These are phyloP conservation scores for Torymus tubicola DNA, from an alignment of 2,888 invertebrate genomes.

Conservation along the genomic window DNA sequence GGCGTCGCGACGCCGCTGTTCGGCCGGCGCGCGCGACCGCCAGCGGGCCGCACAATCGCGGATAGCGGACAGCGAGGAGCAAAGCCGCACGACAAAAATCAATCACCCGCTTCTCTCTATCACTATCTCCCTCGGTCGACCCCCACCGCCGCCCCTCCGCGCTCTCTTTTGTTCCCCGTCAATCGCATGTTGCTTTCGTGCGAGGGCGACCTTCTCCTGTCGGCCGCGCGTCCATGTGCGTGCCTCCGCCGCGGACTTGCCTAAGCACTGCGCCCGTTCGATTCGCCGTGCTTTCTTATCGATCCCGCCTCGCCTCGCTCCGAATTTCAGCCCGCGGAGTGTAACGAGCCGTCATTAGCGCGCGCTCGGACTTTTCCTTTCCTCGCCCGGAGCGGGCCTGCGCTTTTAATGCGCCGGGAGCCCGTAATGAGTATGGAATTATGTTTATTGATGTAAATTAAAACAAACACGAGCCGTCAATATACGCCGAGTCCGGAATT, in stretches of 20 bases:
- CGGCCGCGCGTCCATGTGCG: conserved; percentile 25
- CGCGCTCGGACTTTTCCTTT: neutral
- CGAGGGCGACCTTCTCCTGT: conserved; percentile 35
- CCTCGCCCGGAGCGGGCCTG: neutral
- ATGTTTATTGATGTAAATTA: conserved; percentile 58
- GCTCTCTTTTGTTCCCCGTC: conserved; percentile 57
- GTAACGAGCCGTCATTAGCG: neutral
- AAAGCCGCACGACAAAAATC: conserved; percentile 76
- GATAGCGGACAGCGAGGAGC: conserved; percentile 70
- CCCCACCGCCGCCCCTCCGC: conserved; percentile 41
- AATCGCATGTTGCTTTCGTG: conserved; percentile 49
- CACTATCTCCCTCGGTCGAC: conserved; percentile 28
- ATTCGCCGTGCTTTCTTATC: conserved; percentile 28
- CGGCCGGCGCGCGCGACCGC: conserved; percentile 62
- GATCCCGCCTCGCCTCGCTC: conserved; percentile 2
- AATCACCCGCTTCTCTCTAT: conserved; percentile 72
- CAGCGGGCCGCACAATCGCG: conserved; percentile 69
- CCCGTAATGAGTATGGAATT: conserved; percentile 51
- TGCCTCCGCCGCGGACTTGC: neutral
- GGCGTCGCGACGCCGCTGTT: conserved; percentile 74
- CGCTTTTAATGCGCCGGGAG: neutral
- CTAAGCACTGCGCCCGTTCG: neutral
- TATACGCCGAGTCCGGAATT: conserved; percentile 38
- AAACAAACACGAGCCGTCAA: conserved; percentile 53
- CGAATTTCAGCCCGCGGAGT: neutral